phyloP scores from a whole-genome alignment of 2,888 invertebrate genomes.

The Creontiades dilutus region DNA sequence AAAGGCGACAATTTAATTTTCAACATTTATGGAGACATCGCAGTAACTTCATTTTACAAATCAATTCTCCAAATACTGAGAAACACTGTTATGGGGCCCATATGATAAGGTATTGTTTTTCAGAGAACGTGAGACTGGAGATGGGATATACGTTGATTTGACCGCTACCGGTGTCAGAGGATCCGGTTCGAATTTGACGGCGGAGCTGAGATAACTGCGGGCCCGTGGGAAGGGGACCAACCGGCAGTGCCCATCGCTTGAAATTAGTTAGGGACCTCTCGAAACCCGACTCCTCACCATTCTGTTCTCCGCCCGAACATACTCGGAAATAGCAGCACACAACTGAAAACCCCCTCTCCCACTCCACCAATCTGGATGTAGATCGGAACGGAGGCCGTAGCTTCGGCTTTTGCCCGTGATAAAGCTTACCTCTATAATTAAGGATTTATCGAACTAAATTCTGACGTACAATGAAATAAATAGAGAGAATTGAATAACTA shows the following conservation, averaged over 20 bases:
- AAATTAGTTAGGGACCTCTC: not conserved
- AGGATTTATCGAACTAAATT: too few species aligned
- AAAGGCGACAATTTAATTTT: too few species aligned
- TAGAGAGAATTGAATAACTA: too few species aligned
- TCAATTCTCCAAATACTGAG: too few species aligned
- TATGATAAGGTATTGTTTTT: not conserved
- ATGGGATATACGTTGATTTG: not conserved
- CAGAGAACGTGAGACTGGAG: not conserved
- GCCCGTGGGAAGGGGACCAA: not conserved
- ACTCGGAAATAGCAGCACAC: not conserved
- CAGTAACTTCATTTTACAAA: too few species aligned
- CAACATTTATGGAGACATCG: too few species aligned
- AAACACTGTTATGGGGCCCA: too few species aligned
- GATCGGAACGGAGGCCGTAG: too few species aligned
- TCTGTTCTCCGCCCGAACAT: not conserved
- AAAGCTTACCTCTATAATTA: too few species aligned
- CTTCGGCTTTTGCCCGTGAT: too few species aligned
- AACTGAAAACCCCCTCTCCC: not conserved
- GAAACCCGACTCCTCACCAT: too few species aligned
- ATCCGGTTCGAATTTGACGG: not conserved
- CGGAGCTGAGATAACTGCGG: slow-evolving; percentile 22
- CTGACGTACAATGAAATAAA: too few species aligned
- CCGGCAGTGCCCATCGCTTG: not conserved
- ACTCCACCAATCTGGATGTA: not conserved
- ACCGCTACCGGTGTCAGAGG: not conserved